Base-by-base conservation (phyloP, 2,888 invertebrate genomes). In the Mongoloraphidia duomilia region DNA sequence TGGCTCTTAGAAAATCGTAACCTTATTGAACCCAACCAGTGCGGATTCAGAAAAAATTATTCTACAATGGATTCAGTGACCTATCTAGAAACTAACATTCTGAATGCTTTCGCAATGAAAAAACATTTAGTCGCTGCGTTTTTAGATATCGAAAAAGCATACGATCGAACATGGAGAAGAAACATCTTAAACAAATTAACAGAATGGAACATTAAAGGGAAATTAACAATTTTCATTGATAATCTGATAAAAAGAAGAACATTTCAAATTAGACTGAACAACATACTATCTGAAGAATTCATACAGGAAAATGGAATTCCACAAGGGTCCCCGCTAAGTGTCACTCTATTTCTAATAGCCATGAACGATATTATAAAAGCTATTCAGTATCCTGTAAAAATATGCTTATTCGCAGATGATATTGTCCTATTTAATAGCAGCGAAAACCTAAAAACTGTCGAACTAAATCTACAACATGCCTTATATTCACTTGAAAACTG, bases 261-360 rank as follows among this genome's bases (percentile, higher is more conserved):
- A 1, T 49, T 51, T 41, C 39, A 43, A 11, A 47, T 51, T 14
- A 49, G 13, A 38, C n/a, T 11, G n/a, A 49, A 49, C 33, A 38
- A 39, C 26, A 35, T 8, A 11, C 13, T 34, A 2, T 52, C 49
- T 3, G 34, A 17, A 41, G 40, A 14, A 26, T n/a, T 36, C 2
- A 38, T 12, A 3, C 42, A 41, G 13, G 41, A 52, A 49, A 56
- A 55, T 26, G 52, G 53, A 2, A 50, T 54, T 9, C 52, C 56
- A 41, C 53, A 56, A 46, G 55, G 56, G 0, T 53, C 55, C 9
- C 44, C 52, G n/a, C 26, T 55, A 1, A 53, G 53, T 41, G 51
- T 51, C 1, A 54, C 52, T 5, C 14, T 55, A 13, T 56, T 57
- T 36, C 36, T 54, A 13, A 49, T 54, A 39, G 55, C 50, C 5